phyloP scores from a whole-genome alignment of 2,797 vertebrate genomes.

The Gymnothorax javanicus region DNA sequence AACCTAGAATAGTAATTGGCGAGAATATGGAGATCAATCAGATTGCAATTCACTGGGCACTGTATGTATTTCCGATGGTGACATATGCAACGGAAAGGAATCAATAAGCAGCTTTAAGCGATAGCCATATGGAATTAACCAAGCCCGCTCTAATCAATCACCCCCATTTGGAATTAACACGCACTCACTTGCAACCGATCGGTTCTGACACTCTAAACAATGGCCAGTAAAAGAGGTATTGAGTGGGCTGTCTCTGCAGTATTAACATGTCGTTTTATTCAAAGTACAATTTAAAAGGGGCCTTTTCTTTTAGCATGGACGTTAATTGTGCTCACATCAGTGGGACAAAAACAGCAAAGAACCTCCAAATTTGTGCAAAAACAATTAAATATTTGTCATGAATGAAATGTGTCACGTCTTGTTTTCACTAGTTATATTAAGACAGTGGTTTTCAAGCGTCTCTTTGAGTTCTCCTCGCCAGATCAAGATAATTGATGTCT shows the following conservation, averaged over 20 bases:
- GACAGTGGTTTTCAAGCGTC: not conserved
- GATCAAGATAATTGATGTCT: no score
- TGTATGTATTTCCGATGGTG: constrained; percentile 37
- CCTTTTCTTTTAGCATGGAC: constrained; percentile 56
- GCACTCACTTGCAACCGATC: constrained; percentile 12
- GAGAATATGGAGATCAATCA: constrained; percentile 29
- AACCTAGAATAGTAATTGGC: constrained; percentile 7
- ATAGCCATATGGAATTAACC: constrained; percentile 32
- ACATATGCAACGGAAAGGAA: constrained; percentile 34
- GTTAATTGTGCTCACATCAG: constrained; percentile 56
- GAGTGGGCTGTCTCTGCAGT: constrained; percentile 28
- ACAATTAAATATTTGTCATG: constrained; percentile 57
- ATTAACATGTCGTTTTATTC: constrained; percentile 27
- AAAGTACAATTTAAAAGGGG: constrained; percentile 50
- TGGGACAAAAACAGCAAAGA: constrained; percentile 42
- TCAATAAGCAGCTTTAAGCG: constrained; percentile 40
- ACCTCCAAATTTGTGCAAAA: constrained; percentile 45
- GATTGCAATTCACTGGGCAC: constrained; percentile 22
- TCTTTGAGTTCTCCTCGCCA: no score
- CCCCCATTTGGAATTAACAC: constrained; percentile 21
- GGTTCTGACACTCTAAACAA: constrained; percentile 31
- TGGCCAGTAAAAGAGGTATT: constrained; percentile 17
- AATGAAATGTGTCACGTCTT: constrained; percentile 48
- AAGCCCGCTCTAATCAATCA: constrained; percentile 32
- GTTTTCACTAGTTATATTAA: constrained; percentile 41